These are phyloP conservation scores for Xanthorhoe spadicearia DNA, from an alignment of 2,888 invertebrate species.

Conservation along the genomic window DNA sequence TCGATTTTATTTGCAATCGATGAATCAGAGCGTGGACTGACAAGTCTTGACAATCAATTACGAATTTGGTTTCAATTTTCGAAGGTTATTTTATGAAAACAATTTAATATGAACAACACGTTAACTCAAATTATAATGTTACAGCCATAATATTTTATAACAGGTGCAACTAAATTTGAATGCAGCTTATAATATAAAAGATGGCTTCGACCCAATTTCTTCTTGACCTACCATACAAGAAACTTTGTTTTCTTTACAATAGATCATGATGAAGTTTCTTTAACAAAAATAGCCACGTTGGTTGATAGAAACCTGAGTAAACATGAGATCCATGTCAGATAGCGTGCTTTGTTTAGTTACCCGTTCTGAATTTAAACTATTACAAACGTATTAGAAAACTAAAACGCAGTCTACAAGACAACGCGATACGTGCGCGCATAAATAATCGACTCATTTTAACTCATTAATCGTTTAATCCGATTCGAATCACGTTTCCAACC, in stretches of 20 bases:
- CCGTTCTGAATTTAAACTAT: constrained; percentile 31
- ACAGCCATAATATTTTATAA: neutral
- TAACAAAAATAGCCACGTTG: constrained; percentile 10
- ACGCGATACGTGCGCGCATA: constrained; percentile 23
- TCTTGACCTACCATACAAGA: constrained; percentile 19
- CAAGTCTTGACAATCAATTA: neutral
- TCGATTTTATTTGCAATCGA: constrained; percentile 39
- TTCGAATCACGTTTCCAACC: constrained; percentile 39
- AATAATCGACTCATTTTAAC: constrained; percentile 31
- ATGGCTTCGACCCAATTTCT: constrained; percentile 22
- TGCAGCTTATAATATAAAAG: constrained; percentile 9
- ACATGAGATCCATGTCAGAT: constrained; percentile 10
- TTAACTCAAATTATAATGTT: constrained; percentile 5
- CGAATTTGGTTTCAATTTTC: too few relatives aligned
- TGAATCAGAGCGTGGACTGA: constrained; percentile 7
- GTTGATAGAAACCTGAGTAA: constrained; percentile 8
- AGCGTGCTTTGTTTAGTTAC: constrained; percentile 17
- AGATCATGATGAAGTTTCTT: constrained; percentile 1
- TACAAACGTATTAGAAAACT: constrained; percentile 34
- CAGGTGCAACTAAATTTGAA: constrained; percentile 17
- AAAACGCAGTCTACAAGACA: constrained; percentile 20
- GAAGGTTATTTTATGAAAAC: too few relatives aligned
- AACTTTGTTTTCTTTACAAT: constrained; percentile 7
- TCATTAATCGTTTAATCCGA: constrained; percentile 37
- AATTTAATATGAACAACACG: too few relatives aligned